A percentile compares a stretch with the other conserved stretches of the same genome.
Evolutionary conservation across 2,888 invertebrate species (phyloP).

Genomic region (Prenolepis imparis): DNA sequence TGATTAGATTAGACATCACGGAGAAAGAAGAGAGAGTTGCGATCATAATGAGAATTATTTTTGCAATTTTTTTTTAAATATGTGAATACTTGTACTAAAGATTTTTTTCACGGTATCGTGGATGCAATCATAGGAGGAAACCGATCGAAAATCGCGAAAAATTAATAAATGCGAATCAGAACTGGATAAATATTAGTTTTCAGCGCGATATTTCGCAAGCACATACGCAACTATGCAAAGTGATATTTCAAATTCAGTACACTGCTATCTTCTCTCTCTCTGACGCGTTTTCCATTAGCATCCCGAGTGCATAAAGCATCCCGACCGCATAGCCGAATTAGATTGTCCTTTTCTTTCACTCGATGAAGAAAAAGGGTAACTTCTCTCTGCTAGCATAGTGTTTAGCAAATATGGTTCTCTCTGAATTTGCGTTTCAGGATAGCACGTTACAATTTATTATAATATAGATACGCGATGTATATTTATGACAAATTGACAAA

Average conservation of each 20-base stretch:
- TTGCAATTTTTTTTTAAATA: neutral
- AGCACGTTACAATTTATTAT: neutral
- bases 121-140: neutral
- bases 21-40: neutral
- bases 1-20: neutral
- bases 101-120: neutral
- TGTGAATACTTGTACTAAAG: neutral
- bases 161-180: conserved; percentile 16
- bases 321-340: conserved; percentile 27
- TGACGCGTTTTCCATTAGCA: conserved; percentile 37
- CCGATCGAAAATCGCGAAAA: conserved; percentile 1
- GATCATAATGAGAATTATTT: conserved; percentile 7
- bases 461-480: neutral
- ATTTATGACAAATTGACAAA: neutral
- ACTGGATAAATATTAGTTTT: conserved; percentile 34
- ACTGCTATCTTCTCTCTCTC: conserved; percentile 8
- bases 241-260: conserved; percentile 51
- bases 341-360: conserved; percentile 31
- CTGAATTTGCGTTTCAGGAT: neutral
- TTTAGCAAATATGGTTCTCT: neutral
- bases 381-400: neutral
- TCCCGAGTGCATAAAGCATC: conserved; percentile 38
- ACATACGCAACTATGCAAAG: conserved; percentile 36
- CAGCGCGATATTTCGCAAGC: conserved; percentile 17
- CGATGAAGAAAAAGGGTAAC: neutral